Evolutionary conservation across 2,888 invertebrate species (phyloP).

Genomic region (Teleiodes luculella): DNA sequence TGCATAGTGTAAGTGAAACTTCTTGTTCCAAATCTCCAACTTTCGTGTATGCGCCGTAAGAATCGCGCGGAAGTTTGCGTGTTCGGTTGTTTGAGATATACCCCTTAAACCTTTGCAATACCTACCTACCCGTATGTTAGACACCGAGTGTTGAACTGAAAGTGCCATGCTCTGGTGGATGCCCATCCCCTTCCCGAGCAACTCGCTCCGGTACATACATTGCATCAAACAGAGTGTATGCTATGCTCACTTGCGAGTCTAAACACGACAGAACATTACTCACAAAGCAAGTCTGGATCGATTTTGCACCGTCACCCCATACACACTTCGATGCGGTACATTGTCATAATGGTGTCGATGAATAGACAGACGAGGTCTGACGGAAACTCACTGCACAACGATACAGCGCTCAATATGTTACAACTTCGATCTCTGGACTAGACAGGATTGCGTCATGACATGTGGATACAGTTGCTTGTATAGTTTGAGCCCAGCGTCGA

Average conservation of each 20-base stretch:
- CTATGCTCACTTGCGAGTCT: constrained; percentile 60
- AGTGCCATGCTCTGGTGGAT: constrained; percentile 79
- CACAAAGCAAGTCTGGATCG: constrained; percentile 73
- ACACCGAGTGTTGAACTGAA: constrained; percentile 65
- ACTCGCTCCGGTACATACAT: constrained; percentile 34
- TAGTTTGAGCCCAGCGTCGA: constrained; percentile 41
- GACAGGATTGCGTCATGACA: constrained; percentile 21
- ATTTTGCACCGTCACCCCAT: constrained; percentile 82
- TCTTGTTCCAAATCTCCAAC: constrained; percentile 80
- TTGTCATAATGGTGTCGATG: constrained; percentile 38
- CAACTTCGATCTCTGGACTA: constrained; percentile 58
- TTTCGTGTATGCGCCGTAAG: constrained; percentile 71
- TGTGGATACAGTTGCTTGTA: constrained; percentile 24
- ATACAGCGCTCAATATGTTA: constrained; percentile 63
- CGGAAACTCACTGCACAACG: constrained; percentile 39
- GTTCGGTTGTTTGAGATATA: constrained; percentile 66
- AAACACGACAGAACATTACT: constrained; percentile 45
- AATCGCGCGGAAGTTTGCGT: constrained; percentile 72
- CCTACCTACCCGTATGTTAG: constrained; percentile 56
- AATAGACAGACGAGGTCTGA: constrained; percentile 31
- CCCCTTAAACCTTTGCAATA: constrained; percentile 63
- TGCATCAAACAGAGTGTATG: constrained; percentile 50
- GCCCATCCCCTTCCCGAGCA: constrained; percentile 55
- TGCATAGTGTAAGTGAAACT: constrained; percentile 77
- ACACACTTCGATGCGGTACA: constrained; percentile 51